Evolutionary conservation across 2,113 vertebrate species (phyloP).

Genomic region (Columba livia): DNA sequence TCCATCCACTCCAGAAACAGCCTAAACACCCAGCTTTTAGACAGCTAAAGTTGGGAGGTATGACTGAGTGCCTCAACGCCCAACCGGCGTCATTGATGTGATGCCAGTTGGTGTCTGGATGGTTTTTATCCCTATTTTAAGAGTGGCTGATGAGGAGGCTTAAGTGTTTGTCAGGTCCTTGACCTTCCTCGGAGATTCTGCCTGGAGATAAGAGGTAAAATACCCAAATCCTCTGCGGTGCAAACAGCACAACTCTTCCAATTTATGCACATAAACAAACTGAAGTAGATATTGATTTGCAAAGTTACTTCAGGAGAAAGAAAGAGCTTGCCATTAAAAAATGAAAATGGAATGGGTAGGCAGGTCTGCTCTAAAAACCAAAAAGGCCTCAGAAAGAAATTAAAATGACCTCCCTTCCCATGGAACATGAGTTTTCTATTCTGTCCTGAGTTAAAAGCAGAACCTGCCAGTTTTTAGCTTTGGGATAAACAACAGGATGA

Average conservation of each 20-base stretch:
- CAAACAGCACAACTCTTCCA: background rate
- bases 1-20: slow-evolving; percentile 41
- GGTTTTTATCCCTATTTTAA: slow-evolving; percentile 14
- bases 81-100: background rate
- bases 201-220: background rate
- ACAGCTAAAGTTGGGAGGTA: background rate
- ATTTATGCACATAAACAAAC: background rate
- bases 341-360: background rate
- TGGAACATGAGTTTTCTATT: background rate
- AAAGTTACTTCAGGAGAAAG: background rate
- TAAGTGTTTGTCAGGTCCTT: background rate
- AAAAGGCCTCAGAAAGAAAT: background rate
- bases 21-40: slow-evolving; percentile 1
- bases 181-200: background rate
- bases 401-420: background rate
- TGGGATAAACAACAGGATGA: background rate
- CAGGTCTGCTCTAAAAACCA: background rate
- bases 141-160: background rate
- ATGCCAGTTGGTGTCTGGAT: slow-evolving; percentile 23
- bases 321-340: background rate
- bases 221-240: background rate
- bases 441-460: background rate
- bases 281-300: background rate
- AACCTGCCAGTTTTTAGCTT: background rate
- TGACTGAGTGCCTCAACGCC: background rate